Base-by-base conservation (phyloP, 2,797 vertebrate genomes). In the Ataeniobius toweri region DNA sequence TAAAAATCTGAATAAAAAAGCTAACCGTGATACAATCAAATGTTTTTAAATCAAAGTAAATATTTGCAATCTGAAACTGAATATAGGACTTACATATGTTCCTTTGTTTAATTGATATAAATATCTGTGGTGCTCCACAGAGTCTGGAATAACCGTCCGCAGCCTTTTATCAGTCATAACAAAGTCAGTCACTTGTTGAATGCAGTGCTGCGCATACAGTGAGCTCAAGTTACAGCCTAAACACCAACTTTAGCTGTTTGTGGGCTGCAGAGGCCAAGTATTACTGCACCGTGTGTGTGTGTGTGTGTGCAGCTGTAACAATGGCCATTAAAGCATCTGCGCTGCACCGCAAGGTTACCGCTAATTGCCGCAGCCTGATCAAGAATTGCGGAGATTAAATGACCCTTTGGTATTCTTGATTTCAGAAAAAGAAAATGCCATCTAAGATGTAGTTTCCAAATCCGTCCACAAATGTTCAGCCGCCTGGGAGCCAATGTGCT, bases 381-480 rank as follows among this genome's bases (percentile, higher is more conserved):
- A 18, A 67, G 75, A 83, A 86, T 80, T 76, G 61, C 51, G 24
- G 69, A 74, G 89, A 89, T 91, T 82, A 89, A 79, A 76, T 77
- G 83, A 85, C 26, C 79, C 69, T 84, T 74, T 82, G 74, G 71
- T 74, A 59, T 18, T 72, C 9, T 82, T 77, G 79, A 78, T 76
- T 1, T 68, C 1, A 5, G 20, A 59, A 83, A 78, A 86, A 51
- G 22, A 81, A 65, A 22, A 65, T 26, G 46, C 81, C 58, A 79
- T 85, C 58, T 84, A 75, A 78, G 74, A 85, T 86, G 85, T 36
- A 71, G 83, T 70, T 83, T 82, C 80, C 71, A 87, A 83, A 85
- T 87, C 84, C 59, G 48, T 88, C 75, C 76, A 74, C 77, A 84
- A 81, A 88, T 72, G 80, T 84, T 88, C 79, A 75, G 76, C 80